phyloP scores from a whole-genome alignment of 2,888 invertebrate species.

The Drosophila prostipennis region DNA sequence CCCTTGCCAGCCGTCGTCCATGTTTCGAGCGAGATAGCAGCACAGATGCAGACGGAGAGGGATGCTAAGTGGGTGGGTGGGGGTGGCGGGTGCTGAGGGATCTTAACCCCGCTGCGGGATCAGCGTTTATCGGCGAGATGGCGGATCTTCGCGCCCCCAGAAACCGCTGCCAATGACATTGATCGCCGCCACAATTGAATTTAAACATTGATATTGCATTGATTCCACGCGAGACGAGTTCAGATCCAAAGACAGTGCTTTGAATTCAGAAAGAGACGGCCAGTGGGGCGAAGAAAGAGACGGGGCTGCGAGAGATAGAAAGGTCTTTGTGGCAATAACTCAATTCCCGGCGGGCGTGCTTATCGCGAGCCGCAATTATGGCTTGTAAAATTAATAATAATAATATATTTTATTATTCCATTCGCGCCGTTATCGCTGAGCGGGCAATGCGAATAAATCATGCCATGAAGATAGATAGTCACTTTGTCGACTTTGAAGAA shows the following conservation, averaged over 20 bases:
- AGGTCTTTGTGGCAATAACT: conserved; percentile 26
- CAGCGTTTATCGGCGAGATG: conserved; percentile 57
- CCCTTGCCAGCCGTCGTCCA: conserved; percentile 69
- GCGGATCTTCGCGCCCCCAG: conserved; percentile 28
- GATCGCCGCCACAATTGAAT: conserved; percentile 50
- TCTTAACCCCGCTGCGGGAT: conserved; percentile 41
- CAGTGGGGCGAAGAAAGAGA: conserved; percentile 1
- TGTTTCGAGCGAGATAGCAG: conserved; percentile 34
- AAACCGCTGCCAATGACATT: conserved; percentile 63
- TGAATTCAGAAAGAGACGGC: conserved; percentile 21
- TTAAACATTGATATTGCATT: conserved; percentile 40
- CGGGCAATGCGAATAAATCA: conserved; percentile 35
- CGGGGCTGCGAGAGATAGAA: not conserved
- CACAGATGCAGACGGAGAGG: conserved; percentile 8
- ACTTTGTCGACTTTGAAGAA: not conserved
- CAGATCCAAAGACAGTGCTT: conserved; percentile 9
- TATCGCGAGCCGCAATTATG: conserved; percentile 66
- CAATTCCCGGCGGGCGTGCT: conserved; percentile 38
- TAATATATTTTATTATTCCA: conserved; percentile 72
- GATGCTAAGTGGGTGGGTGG: conserved; percentile 5
- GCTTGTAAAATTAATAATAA: conserved; percentile 75
- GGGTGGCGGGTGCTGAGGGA: conserved; percentile 50
- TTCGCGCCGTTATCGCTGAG: conserved; percentile 21
- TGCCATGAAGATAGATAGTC: conserved; percentile 7
- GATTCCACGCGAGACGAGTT: conserved; percentile 8